Evolutionary conservation across 2,888 invertebrate genomes (phyloP).

Genomic region (Protophormia terraenovae): DNA sequence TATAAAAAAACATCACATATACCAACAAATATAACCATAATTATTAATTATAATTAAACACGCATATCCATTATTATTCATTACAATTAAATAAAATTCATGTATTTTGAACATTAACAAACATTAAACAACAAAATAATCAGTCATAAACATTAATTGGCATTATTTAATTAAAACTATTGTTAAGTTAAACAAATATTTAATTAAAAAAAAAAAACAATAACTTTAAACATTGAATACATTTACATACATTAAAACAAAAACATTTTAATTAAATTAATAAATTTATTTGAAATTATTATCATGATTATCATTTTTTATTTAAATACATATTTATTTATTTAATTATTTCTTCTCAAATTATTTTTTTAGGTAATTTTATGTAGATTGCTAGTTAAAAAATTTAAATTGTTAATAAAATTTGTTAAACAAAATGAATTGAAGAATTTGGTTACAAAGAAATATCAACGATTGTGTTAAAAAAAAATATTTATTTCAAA

Average conservation of each 20-base stretch:
- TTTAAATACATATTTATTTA: constrained; percentile 50
- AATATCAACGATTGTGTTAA: constrained; percentile 41
- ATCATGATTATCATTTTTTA: neutral
- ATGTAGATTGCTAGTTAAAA: constrained; percentile 79
- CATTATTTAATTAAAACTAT: neutral
- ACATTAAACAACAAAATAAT: no score
- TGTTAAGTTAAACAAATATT: no score
- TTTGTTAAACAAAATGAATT: constrained; percentile 29
- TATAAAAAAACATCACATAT: neutral
- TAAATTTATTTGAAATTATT: neutral
- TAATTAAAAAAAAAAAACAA: no score
- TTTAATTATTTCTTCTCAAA: constrained; percentile 62
- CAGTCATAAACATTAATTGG: neutral
- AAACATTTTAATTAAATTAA: neutral
- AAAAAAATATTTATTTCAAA: constrained; percentile 31
- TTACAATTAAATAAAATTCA: neutral
- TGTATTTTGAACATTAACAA: neutral
- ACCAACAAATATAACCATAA: neutral
- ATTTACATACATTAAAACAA: neutral
- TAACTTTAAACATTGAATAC: neutral
- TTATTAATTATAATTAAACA: neutral
- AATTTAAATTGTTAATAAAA: constrained; percentile 27
- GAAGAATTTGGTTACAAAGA: constrained; percentile 17
- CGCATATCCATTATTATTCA: neutral
- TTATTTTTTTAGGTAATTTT: constrained; percentile 81